Evolutionary conservation across 2,797 vertebrate genomes (phyloP).

Genomic region (Bradypodion pumilum): DNA sequence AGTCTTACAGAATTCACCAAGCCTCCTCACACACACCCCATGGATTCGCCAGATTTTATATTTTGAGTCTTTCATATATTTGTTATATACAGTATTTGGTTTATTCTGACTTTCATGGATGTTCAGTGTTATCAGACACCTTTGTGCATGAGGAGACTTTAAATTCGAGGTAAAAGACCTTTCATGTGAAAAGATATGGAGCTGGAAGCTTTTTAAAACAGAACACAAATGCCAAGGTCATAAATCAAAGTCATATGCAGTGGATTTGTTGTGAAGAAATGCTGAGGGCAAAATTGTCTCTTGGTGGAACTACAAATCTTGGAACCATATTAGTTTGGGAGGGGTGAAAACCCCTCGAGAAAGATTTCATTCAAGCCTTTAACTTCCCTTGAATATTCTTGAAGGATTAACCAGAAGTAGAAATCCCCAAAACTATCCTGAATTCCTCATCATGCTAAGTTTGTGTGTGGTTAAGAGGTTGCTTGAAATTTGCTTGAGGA

Average conservation of each 20-base stretch:
- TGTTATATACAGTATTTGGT: too few species aligned
- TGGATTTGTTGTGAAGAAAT: constrained; percentile 32
- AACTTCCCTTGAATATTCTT: not conserved
- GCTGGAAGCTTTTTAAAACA: constrained; percentile 20
- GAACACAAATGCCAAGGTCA: constrained; percentile 16
- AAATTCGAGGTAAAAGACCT: constrained; percentile 9
- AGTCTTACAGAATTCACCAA: too few species aligned
- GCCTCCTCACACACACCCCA: too few species aligned
- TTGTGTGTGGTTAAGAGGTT: not conserved
- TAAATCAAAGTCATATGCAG: not conserved
- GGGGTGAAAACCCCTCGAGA: not conserved
- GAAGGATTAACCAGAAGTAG: not conserved
- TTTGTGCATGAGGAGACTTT: not conserved
- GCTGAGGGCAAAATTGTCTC: constrained; percentile 13
- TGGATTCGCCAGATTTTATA: too few species aligned
- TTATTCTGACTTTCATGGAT: not conserved
- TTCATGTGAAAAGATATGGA: not conserved
- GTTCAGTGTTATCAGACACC: not conserved
- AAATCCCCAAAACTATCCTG: too few species aligned
- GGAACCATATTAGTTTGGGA: not conserved
- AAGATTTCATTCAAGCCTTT: not conserved
- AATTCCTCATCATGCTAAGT: not conserved
- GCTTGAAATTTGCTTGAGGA: not conserved
- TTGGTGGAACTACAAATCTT: not conserved
- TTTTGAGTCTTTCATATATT: not conserved